These are phyloP conservation scores for Napeogenes sylphis DNA, from an alignment of 2,888 invertebrate genomes.

Conservation along the genomic window DNA sequence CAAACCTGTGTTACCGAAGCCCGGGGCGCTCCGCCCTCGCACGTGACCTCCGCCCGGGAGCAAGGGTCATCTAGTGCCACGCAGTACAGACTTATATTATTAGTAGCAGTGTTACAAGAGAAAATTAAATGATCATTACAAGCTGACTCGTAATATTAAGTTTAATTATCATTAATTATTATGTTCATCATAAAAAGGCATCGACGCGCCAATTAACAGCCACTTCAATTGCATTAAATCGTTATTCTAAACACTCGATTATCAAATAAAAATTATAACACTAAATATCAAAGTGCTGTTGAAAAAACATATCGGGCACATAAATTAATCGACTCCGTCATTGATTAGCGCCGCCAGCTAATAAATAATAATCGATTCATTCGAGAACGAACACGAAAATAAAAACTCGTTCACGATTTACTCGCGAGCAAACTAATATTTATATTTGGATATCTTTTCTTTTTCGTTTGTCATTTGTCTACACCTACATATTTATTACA, in stretches of 20 bases:
- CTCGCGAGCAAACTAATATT: not conserved
- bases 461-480: no score
- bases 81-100: not conserved
- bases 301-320: slow-evolving; percentile 22
- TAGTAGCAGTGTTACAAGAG: not conserved
- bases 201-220: not conserved
- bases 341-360: slow-evolving; percentile 66
- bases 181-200: not conserved
- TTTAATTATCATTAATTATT: not conserved
- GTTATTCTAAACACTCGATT: slow-evolving; percentile 8
- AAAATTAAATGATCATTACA: not conserved
- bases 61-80: slow-evolving; percentile 26
- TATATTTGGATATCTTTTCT: not conserved
- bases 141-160: not conserved
- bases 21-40: slow-evolving; percentile 45
- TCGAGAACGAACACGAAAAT: slow-evolving; percentile 30
- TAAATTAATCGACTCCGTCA: slow-evolving; percentile 59
- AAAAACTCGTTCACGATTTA: slow-evolving; percentile 2
- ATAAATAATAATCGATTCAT: slow-evolving; percentile 58
- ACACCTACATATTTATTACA: no score
- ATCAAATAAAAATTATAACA: slow-evolving; percentile 10
- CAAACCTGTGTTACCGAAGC: slow-evolving; percentile 56
- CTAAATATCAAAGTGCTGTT: slow-evolving; percentile 10
- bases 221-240: slow-evolving; percentile 2
- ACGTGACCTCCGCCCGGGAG: slow-evolving; percentile 31